Base-by-base conservation (phyloP, 1,140 invertebrate species). In the Mizuhopecten yessoensis region DNA sequence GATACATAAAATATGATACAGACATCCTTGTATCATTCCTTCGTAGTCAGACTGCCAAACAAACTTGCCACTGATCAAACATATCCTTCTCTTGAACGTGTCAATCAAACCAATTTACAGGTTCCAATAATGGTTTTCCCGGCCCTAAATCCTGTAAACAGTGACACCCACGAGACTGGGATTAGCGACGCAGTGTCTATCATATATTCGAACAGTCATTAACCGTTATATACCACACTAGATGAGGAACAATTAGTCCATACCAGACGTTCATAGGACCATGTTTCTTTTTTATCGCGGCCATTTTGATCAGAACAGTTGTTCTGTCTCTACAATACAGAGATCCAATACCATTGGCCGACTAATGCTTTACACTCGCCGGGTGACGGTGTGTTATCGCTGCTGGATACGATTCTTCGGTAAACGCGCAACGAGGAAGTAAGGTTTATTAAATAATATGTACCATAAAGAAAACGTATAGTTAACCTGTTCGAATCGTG, bases 21-120 rank as follows among this genome's bases (percentile, higher is more conserved):
- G 2, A 45, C 17, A 29, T n/a, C 57, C 23, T 29, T 3, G 57
- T 5, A 29, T 75, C 23, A 20, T 20, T 75, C 3, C 57, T 75
- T n/a, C 15, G 29, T 29, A 75, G n/a, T 75, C n/a, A n/a, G 57
- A 75, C 57, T 7, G 11, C 3, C 11, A 75, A 29, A n/a, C 57
- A 0, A 75, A 75, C 57, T 5, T 75, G 57, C 57, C n/a, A 11
- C 0, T 75, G 57, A 75, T 75, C 17, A 75, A 75, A 75, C 57
- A 75, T 0, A 75, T 75, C 11, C 1, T 75, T 75, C 57, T n/a
- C 23, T 75, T 75, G 57, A 75, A 75, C n/a, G 23, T 75, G 57
- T 75, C 57, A 75, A 75, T 75, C 57, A 75, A 75, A 75, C 57
- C 57, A 75, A 13, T 75, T 75, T 75, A 29, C 57, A 75, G 57